Conservation (phyloP, 2,797 vertebrate species). For the Rhynchotus rufescens region DNA sequence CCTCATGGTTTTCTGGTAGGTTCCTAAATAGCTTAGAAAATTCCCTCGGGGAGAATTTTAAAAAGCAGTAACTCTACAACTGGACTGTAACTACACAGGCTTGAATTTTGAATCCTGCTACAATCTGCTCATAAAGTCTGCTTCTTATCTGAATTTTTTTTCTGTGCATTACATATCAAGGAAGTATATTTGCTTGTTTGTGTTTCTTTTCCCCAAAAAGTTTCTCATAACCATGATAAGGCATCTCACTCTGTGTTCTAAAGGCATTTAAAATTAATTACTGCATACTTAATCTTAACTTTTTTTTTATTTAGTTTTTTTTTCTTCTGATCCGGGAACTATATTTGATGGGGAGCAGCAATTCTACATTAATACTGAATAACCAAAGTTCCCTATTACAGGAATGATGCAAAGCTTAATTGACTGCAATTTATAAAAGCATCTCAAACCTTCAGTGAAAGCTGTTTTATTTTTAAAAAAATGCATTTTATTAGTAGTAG, state of each 20-base stretch:
- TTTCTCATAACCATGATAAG: not conserved
- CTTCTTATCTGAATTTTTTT: not conserved
- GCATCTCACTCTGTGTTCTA: constrained; percentile 9
- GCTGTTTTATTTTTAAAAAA: not conserved
- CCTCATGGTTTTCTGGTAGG: not conserved
- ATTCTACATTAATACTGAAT: not conserved
- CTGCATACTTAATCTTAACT: constrained; percentile 13
- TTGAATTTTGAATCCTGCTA: not conserved
- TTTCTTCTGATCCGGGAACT: not conserved
- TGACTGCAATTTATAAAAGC: not conserved
- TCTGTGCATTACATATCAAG: not conserved
- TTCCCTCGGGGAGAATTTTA: not conserved
- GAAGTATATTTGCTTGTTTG: not conserved
- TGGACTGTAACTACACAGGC: not conserved
- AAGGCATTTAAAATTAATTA: constrained; percentile 27
- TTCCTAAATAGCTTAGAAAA: constrained; percentile 27
- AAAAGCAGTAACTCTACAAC: constrained; percentile 9
- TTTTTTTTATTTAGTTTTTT: not conserved
- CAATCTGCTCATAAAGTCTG: not conserved
- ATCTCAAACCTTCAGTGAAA: not conserved
- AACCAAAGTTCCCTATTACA: not conserved
- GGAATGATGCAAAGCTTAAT: not conserved
- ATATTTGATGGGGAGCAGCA: not conserved
- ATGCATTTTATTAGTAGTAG: not conserved
- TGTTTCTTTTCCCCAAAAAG: not conserved